Base-by-base conservation (phyloP, 1,140 invertebrate species). In the Pygmarrhopalites habei region DNA sequence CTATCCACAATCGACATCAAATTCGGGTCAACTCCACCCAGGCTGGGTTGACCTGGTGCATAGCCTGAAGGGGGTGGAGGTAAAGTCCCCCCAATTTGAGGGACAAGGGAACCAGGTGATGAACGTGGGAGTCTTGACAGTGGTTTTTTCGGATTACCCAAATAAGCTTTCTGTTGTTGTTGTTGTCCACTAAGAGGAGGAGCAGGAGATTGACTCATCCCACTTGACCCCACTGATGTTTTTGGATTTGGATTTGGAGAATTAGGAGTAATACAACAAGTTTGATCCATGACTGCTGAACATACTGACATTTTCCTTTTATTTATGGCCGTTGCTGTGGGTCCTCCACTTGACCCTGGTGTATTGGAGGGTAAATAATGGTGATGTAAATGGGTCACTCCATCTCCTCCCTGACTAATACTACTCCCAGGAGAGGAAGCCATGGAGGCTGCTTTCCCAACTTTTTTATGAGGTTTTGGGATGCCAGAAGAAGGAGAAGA, bases 61-160 rank as follows among this genome's bases (percentile, higher is more conserved):
- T 7, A 35, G 5, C 15, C 32, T 7, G 5, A 7, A 5, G 32
- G 32, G 15, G 5, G 5, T 35, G 15, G 15, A 35, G 5, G 5
- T 7, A 5, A 7, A 35, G 5, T 35, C 5, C 32, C 32, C 5
- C 21, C 28, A 35, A 5, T 25, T 25, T 25, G 39, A 29, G 28
- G 35, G 53, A 52, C 23, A 4, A 52, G 19, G 2, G 59, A 61
- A 4, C 47, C 58, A 5, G 63, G 63, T n/a, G 63, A 60, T 21
- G 63, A 65, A 26, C 41, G 55, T 26, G 52, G 1, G 2, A 57
- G 41, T 10, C 59, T n/a, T 51, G 52, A 47, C 15, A 66, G 51
- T 19, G 64, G 64, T 51, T 62, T 66, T 26, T 66, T 66, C 3
- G 53, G 44, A 35, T 53, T 47, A 35, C 25, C 35, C 1, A 43